Evolutionary conservation across 2,888 invertebrate genomes (phyloP).

Genomic region (Matsumyia berberina): DNA sequence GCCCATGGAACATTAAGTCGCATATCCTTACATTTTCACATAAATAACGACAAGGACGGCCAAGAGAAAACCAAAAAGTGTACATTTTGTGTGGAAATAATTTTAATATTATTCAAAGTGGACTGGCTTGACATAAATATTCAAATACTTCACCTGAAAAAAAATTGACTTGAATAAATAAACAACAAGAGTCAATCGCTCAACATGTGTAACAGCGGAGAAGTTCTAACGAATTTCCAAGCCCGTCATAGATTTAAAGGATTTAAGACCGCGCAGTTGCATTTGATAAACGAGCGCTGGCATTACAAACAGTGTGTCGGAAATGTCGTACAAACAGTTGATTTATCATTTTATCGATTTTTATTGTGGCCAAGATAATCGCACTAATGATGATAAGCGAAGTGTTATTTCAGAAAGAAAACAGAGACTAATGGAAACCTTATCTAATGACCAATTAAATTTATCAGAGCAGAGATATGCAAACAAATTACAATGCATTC

Average conservation of each 20-base stretch:
- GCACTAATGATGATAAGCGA: slow-evolving; percentile 13
- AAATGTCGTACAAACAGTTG: slow-evolving; percentile 1
- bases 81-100: not conserved
- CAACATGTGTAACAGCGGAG: not conserved
- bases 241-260: not conserved
- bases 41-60: not conserved
- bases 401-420: not conserved
- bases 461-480: not conserved
- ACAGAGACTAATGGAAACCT: not conserved
- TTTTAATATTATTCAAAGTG: no score
- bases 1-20: slow-evolving; percentile 17
- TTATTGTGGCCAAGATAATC: slow-evolving; percentile 27
- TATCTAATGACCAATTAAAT: slow-evolving; percentile 12
- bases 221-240: slow-evolving; percentile 3
- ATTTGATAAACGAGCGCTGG: slow-evolving; percentile 16
- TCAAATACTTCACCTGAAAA: not conserved
- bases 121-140: not conserved
- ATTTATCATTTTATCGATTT: slow-evolving; percentile 46
- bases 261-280: slow-evolving; percentile 1
- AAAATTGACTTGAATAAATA: no score
- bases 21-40: not conserved
- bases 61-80: not conserved
- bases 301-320: not conserved
- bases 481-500: no score
- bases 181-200: not conserved